Base-by-base conservation (phyloP, 1,140 invertebrate species). In the Penaeus vannamei region DNA sequence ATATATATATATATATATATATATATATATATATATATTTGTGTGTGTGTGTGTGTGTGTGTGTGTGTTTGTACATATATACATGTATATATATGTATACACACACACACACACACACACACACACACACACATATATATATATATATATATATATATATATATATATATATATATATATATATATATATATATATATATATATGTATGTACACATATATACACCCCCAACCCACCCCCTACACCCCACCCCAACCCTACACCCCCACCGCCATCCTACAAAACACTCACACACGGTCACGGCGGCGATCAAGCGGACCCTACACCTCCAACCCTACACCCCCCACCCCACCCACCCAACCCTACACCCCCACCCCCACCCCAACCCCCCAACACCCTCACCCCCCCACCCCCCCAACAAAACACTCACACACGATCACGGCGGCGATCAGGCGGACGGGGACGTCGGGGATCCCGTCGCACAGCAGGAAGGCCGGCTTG, bases 401-500 rank as follows among this genome's bases (percentile, higher is more conserved):
- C 42, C n/a, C 80, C 26, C 23, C 10, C 42, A 53, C 23, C 12
- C n/a, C 29, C 80, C 36, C 22, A 79, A 79, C n/a, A 79, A 79
- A 79, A 46, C 29, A 94, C 95, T 95, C 93, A 96, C 97, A 97
- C 90, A 97, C 97, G 0, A 94, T 93, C 14, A 96, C 95, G 2
- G 97, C 97, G 64, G 92, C 93, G 32, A 98, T 93, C 60, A 97
- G 93, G 92, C 96, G 95, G 36, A 95, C 94, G 23, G 95, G 94
- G 8, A 94, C 88, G 85, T 95, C 95, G 12, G 97, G 96, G 84
- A 96, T 95, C 1, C 20, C 81, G 64, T 94, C 92, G 93, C 97
- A 98, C 61, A 94, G 93, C 0, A 95, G 95, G 93, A 97, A 98
- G 91, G 97, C 96, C 12, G 97, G 97, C 91, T 97, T 95, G 59